Conservation (phyloP, 2,888 invertebrate genomes). For the Drosophila anceps region DNA sequence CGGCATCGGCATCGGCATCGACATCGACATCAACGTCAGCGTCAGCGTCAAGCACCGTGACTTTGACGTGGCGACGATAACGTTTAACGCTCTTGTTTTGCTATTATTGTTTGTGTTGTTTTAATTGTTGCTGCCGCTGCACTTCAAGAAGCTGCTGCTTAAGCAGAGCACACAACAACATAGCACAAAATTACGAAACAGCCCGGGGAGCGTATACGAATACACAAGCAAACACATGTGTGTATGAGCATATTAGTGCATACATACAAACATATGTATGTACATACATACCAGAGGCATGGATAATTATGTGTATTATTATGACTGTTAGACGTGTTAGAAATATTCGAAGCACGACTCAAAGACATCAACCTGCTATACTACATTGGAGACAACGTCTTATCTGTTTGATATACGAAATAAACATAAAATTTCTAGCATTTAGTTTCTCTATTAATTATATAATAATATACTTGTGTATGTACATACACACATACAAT, state of each 20-base stretch:
- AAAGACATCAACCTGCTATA: background rate
- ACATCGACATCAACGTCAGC: slow-evolving; percentile 44
- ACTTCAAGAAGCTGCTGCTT: slow-evolving; percentile 45
- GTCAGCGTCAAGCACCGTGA: slow-evolving; percentile 66
- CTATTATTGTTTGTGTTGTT: slow-evolving; percentile 42
- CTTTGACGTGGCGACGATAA: slow-evolving; percentile 69
- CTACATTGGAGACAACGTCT: background rate
- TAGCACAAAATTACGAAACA: slow-evolving; percentile 68
- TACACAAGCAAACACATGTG: slow-evolving; percentile 1
- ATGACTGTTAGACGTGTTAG: slow-evolving; percentile 20
- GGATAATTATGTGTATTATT: background rate
- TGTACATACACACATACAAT: background rate
- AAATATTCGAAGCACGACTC: slow-evolving; percentile 16
- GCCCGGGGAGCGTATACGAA: slow-evolving; percentile 31
- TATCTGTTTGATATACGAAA: slow-evolving; percentile 4
- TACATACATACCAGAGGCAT: background rate
- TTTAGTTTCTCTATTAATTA: slow-evolving; percentile 14
- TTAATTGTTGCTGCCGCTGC: slow-evolving; percentile 38
- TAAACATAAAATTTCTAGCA: slow-evolving; percentile 2
- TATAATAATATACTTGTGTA: background rate
- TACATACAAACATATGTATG: slow-evolving; percentile 7
- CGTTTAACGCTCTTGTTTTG: slow-evolving; percentile 55
- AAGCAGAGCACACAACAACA: slow-evolving; percentile 21
- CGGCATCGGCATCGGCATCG: slow-evolving; percentile 40
- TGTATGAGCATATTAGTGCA: background rate